Conservation (phyloP, 37 sponge, comb jelly and placozoan species). For the Lycopodina hypogea region DNA sequence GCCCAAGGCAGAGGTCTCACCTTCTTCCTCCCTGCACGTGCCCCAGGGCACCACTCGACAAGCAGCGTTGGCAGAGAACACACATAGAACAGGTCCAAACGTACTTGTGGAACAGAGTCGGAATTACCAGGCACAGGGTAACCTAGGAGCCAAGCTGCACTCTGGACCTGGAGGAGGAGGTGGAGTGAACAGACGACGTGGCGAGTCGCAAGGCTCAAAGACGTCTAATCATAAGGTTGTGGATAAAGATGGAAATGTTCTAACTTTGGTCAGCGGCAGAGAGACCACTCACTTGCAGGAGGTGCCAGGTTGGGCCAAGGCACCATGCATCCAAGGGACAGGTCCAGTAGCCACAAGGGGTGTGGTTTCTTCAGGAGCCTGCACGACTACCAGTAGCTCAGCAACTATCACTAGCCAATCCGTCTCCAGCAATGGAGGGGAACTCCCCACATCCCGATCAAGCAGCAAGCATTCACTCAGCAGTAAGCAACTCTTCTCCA, state of each 20-base stretch:
- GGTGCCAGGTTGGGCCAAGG: neutral
- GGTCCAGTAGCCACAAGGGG: neutral
- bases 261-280: neutral
- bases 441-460: no score
- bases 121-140: conserved; percentile 1
- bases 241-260: neutral
- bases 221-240: neutral
- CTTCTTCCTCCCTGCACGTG: neutral
- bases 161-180: neutral
- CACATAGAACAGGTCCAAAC: no score
- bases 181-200: neutral
- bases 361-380: neutral
- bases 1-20: conserved; percentile 1
- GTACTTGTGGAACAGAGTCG: neutral
- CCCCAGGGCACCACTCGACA: neutral
- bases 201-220: neutral
- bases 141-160: neutral
- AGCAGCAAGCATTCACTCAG: no score
- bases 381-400: neutral
- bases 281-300: neutral
- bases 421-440: neutral
- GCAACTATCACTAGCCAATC: neutral
- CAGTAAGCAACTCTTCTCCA: neutral
- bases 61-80: no score
- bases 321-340: neutral